phyloP scores from a whole-genome alignment of 2,113 vertebrate species.

The Megaceryle maxima region DNA sequence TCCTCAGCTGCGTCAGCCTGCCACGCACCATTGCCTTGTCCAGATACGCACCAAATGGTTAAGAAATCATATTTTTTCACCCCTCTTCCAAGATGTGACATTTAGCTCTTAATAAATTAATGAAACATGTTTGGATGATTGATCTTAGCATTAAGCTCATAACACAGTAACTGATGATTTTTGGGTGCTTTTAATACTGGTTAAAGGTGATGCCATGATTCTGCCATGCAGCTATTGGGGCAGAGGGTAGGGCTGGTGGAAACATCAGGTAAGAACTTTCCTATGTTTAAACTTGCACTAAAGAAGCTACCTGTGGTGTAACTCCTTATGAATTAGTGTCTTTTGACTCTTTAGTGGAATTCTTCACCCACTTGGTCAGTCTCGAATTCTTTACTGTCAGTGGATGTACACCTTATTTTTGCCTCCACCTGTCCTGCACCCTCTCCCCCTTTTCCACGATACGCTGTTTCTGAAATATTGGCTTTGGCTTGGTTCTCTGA shows the following conservation, averaged over 20 bases:
- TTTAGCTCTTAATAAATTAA: not conserved
- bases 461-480: conserved; percentile 69
- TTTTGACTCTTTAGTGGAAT: conserved; percentile 69
- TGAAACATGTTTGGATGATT: not conserved
- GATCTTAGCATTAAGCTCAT: not conserved
- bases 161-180: not conserved
- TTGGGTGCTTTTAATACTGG: not conserved
- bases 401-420: conserved; percentile 67
- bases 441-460: conserved; percentile 17
- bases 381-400: conserved; percentile 70
- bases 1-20: rapidly evolving
- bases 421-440: conserved; percentile 48
- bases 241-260: conserved; percentile 47
- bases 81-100: not conserved
- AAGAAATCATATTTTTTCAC: not conserved
- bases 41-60: not conserved
- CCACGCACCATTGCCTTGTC: not conserved
- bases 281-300: not conserved
- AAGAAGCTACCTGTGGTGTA: conserved; percentile 81
- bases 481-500: conserved; percentile 75
- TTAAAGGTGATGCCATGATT: conserved; percentile 14
- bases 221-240: not conserved
- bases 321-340: conserved; percentile 81
- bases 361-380: conserved; percentile 56
- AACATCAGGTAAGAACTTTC: conserved; percentile 37